Conservation (phyloP, 2,113 vertebrate genomes). For the Syrmaticus mikado region DNA sequence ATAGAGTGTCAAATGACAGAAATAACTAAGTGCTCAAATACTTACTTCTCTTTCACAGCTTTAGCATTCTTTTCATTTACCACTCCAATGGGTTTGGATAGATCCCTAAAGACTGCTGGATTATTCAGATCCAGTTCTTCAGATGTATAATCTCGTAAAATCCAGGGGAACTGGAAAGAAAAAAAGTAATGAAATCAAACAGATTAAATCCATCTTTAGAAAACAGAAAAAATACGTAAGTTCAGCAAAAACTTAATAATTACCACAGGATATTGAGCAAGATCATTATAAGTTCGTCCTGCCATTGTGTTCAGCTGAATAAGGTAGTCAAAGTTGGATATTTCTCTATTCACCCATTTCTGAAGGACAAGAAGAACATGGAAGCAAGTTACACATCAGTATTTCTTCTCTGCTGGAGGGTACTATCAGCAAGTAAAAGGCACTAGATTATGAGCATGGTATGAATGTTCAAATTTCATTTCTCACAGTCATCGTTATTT, state of each 20-base stretch:
- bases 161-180: constrained; percentile 91
- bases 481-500: not conserved
- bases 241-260: not conserved
- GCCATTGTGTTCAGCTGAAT: constrained; percentile 98
- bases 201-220: not conserved
- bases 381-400: not conserved
- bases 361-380: constrained; percentile 61
- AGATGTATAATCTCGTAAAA: constrained; percentile 93
- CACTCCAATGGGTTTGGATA: constrained; percentile 94
- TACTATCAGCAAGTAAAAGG: not conserved
- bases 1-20: not conserved
- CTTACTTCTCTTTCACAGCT: constrained; percentile 90
- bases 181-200: not conserved
- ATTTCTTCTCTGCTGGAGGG: not conserved
- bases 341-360: constrained; percentile 98
- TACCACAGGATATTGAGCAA: constrained; percentile 98
- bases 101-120: constrained; percentile 91
- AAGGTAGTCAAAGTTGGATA: constrained; percentile 98
- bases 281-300: constrained; percentile 95
- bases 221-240: not conserved
- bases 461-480: not conserved
- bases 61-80: constrained; percentile 95
- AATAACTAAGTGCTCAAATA: not conserved
- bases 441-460: not conserved
- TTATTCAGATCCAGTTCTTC: constrained; percentile 94